Evolutionary conservation across 2,888 invertebrate genomes (phyloP).

Genomic region (Nematopogon swammerdamellus): DNA sequence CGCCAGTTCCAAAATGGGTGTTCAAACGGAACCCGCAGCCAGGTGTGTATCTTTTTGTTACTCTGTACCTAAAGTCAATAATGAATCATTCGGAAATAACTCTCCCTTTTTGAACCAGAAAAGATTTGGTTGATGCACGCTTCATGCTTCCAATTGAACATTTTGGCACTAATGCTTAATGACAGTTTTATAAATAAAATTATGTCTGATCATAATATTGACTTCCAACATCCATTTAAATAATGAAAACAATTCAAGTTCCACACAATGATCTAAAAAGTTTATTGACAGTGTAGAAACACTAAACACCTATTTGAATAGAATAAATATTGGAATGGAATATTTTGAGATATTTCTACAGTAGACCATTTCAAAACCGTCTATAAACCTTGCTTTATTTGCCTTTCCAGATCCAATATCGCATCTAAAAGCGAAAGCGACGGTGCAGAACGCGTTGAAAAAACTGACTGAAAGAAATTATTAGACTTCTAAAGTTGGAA

Average conservation of each 20-base stretch:
- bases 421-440: conserved; percentile 53
- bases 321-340: too few species aligned
- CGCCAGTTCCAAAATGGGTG: conserved; percentile 42
- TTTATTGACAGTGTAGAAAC: too few species aligned
- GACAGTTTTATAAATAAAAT: conserved; percentile 8
- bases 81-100: conserved; percentile 31
- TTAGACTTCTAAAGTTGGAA: background rate
- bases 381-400: conserved; percentile 6
- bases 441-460: conserved; percentile 53
- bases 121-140: conserved; percentile 48
- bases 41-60: conserved; percentile 41
- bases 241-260: too few species aligned
- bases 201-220: too few species aligned
- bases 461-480: conserved; percentile 50
- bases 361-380: too few species aligned
- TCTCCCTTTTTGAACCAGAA: conserved; percentile 36
- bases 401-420: conserved; percentile 50
- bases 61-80: conserved; percentile 42
- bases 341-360: too few species aligned
- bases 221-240: too few species aligned
- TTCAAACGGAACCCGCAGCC: conserved; percentile 37
- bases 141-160: conserved; percentile 48
- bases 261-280: too few species aligned
- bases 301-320: too few species aligned
- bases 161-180: conserved; percentile 49